A percentile compares a stretch with the other conserved stretches of the same genome.
phyloP scores from a whole-genome alignment of 2,113 vertebrate genomes.

The Eubucco bourcierii region DNA sequence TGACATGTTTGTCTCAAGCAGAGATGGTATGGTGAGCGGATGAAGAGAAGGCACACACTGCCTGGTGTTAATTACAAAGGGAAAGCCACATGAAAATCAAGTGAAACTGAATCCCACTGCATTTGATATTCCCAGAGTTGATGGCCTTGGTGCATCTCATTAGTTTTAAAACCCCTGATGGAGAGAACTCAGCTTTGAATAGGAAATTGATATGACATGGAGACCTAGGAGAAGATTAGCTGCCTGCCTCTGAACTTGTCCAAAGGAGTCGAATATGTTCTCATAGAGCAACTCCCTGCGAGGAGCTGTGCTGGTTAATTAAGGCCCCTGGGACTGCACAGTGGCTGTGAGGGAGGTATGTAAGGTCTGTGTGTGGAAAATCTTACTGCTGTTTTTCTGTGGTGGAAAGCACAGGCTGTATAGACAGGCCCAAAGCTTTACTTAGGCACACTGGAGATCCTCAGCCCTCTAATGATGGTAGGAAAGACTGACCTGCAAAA shows the following conservation, averaged over 20 bases:
- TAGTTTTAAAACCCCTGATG: constrained; percentile 66
- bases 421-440: not conserved
- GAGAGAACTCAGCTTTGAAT: constrained; percentile 64
- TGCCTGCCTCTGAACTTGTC: constrained; percentile 38
- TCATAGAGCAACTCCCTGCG: not conserved
- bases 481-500: not conserved
- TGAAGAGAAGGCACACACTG: not conserved
- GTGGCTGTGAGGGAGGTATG: not conserved
- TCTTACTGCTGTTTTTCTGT: not conserved
- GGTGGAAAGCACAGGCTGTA: not conserved
- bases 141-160: constrained; percentile 65
- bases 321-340: not conserved
- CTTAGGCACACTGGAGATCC: not conserved
- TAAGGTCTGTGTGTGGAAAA: not conserved
- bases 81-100: constrained; percentile 41
- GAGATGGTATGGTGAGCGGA: not conserved
- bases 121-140: constrained; percentile 68
- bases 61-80: constrained; percentile 61
- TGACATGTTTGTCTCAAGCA: not conserved
- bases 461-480: not conserved
- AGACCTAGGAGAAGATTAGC: constrained; percentile 69
- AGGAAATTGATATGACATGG: constrained; percentile 76
- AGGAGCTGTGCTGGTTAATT: constrained; percentile 40
- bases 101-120: constrained; percentile 7
- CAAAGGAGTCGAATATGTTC: constrained; percentile 25